Conservation (phyloP, 2,797 vertebrate species). For the Poecilia velifera region DNA sequence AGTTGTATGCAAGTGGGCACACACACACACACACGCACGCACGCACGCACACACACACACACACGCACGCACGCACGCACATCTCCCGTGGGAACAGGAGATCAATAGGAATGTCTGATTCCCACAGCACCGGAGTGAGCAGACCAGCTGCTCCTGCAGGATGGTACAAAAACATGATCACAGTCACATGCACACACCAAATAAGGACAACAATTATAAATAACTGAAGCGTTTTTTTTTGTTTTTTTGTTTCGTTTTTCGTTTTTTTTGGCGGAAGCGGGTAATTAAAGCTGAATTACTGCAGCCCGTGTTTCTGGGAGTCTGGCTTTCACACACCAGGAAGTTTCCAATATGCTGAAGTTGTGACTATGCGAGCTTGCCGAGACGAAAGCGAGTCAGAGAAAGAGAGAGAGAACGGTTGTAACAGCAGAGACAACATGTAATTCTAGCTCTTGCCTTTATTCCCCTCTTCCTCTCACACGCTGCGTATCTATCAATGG, state of each 20-base stretch:
- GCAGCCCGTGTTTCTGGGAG: conserved; percentile 46
- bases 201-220: conserved; percentile 69
- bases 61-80: conserved; percentile 13
- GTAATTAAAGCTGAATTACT: conserved; percentile 75
- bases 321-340: conserved; percentile 52
- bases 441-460: conserved; percentile 9
- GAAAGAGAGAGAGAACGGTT: conserved; percentile 10
- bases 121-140: conserved; percentile 63
- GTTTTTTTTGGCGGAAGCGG: conserved; percentile 45
- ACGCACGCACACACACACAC: no score
- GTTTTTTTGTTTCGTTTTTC: no score
- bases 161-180: conserved; percentile 22
- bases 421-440: conserved; percentile 39
- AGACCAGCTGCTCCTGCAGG: conserved; percentile 72
- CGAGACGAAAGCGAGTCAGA: conserved; percentile 4
- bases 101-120: conserved; percentile 82
- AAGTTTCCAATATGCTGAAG: conserved; percentile 52
- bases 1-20: conserved; percentile 34
- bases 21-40: conserved; percentile 8
- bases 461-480: not conserved
- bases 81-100: conserved; percentile 66
- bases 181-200: conserved; percentile 38
- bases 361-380: conserved; percentile 26
- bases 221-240: conserved; percentile 54
- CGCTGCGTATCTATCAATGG: conserved; percentile 52